Percentiles rank a stretch among this genome's conserved stretches.
Evolutionary conservation across 2,113 vertebrate species (phyloP).

Genomic region (Deroptyus accipitrinus): DNA sequence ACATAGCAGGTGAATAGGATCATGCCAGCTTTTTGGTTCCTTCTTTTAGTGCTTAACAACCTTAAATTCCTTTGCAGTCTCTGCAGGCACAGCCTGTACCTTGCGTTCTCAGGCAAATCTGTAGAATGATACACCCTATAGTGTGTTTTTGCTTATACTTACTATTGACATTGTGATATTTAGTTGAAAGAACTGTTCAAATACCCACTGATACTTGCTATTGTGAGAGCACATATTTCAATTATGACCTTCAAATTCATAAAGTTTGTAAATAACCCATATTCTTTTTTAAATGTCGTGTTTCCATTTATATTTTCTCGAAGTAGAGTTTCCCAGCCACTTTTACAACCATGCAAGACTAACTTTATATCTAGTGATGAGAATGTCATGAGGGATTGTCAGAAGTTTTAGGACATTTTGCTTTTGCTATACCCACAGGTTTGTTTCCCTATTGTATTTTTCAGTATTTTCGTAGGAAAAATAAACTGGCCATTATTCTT

Average conservation of each 20-base stretch:
- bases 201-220: neutral
- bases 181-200: neutral
- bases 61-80: neutral
- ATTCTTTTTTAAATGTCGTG: neutral
- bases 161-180: neutral
- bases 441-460: neutral
- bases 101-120: neutral
- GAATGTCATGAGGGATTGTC: neutral
- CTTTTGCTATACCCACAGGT: neutral
- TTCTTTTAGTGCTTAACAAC: neutral
- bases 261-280: neutral
- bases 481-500: neutral
- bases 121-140: neutral
- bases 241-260: neutral
- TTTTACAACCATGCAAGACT: neutral
- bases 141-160: neutral
- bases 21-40: neutral
- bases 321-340: neutral
- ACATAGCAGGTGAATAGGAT: neutral
- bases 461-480: neutral
- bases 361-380: neutral
- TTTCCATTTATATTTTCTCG: constrained; percentile 8
- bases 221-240: neutral
- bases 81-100: neutral
- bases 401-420: neutral